Conservation (phyloP, 2,888 invertebrate species). For the Mesochorus sp. region DNA sequence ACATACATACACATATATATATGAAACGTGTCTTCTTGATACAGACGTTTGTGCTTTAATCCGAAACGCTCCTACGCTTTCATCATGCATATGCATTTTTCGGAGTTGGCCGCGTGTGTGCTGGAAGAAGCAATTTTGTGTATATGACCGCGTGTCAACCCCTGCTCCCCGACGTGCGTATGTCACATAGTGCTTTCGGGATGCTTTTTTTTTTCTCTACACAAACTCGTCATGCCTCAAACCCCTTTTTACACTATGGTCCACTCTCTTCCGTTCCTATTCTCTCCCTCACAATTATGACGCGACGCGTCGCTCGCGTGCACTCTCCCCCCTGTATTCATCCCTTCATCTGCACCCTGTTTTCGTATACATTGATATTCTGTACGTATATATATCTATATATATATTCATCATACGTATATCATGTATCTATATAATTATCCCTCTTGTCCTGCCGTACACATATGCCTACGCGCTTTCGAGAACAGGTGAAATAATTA, state of each 20-base stretch:
- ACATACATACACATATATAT: background rate
- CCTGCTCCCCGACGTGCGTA: background rate
- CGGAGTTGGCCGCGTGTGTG: conserved; percentile 19
- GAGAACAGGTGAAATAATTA: conserved; percentile 61
- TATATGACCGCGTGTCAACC: conserved; percentile 43
- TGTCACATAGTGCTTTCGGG: background rate
- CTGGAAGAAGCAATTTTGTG: conserved; percentile 59
- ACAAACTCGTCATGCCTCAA: conserved; percentile 14
- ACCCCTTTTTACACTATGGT: conserved; percentile 22
- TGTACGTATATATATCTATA: background rate
- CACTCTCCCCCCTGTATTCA: conserved; percentile 25
- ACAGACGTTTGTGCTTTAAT: conserved; percentile 34
- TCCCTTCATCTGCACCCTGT: conserved; percentile 7
- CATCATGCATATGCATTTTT: conserved; percentile 58
- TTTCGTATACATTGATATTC: background rate
- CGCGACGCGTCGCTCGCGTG: conserved; percentile 28
- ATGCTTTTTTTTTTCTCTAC: background rate
- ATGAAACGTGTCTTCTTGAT: conserved; percentile 1
- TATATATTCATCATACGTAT: background rate
- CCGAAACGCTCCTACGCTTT: conserved; percentile 21
- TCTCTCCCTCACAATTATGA: conserved; percentile 46
- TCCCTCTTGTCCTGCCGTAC: conserved; percentile 50
- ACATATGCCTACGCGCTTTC: conserved; percentile 36
- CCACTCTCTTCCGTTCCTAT: conserved; percentile 11
- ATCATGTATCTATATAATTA: conserved; percentile 51